Evolutionary conservation across 2,888 invertebrate species (phyloP), one percentile per base, ranked within the genome.

Genomic region (Tetranychus piercei): DNA sequence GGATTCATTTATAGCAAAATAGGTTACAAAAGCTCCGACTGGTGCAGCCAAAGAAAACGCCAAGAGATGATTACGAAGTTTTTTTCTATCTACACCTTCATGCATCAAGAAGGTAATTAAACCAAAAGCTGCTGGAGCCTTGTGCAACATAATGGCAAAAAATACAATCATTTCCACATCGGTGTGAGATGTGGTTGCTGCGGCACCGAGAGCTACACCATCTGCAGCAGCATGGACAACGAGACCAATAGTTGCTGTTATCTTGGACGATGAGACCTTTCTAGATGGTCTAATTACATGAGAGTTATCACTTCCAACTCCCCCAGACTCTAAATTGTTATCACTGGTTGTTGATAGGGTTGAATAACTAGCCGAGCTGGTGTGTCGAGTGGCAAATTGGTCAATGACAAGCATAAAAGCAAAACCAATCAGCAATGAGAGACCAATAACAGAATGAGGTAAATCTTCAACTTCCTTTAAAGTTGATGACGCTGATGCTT

Each of bases 181-280:
- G 0, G 92, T 88, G 81, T 96, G 95, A 4, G 92, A 90, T 0
- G 96, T 94, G 0, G 94, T 93, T 0, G 96, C 95, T 0, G 97
- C 97, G 1, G 97, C 96, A n/a, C 97, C 99, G 20, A 99, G 83
- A 0, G 97, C 97, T 15, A 99, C 89, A 3, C 97, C 97, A 84
- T 99, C 97, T 75, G 96, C 96, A 79, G 97, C 97, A 0, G 99
- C 96, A 82, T 99, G 99, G 0, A 99, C 97, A 0, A 99, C 94
- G 6, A 99, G 84, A 0, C 99, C 99, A 1, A 99, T 85, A 0
- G 99, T 99, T 0, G 97, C 95, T 0, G 96, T 96, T 69, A 94
- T 87, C 78, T 84, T 85, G 75, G 82, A 74, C 1, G 75, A 70
- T 0, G 97, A 95, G 0, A 96, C 95, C 67, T 94, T 87, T 78